Evolutionary conservation across 2,888 invertebrate species (phyloP).

Genomic region (Ochropacha duplaris): DNA sequence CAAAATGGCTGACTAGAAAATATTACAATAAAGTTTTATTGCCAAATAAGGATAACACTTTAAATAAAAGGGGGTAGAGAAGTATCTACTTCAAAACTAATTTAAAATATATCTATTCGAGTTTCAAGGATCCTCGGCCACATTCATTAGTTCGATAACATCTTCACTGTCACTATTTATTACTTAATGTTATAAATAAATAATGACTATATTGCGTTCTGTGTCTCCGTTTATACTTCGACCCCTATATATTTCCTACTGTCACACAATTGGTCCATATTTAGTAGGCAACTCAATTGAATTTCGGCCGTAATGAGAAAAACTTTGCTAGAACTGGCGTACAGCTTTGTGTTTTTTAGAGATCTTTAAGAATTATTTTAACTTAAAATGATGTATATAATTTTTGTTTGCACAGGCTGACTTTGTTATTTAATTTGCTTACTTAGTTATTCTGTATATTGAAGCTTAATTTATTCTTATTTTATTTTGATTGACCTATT

Average conservation of each 20-base stretch:
- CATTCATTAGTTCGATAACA: background rate
- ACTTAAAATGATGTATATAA: background rate
- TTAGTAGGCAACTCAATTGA: constrained; percentile 21
- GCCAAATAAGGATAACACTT: too few species aligned
- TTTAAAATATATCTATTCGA: background rate
- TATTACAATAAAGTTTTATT: too few species aligned
- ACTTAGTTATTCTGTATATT: too few species aligned
- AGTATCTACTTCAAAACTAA: background rate
- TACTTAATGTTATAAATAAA: background rate
- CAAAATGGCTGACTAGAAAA: too few species aligned
- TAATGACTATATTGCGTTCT: background rate
- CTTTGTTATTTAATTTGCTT: too few species aligned
- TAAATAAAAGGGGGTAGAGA: too few species aligned
- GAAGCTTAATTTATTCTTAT: too few species aligned
- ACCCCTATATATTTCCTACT: background rate
- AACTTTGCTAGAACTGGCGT: constrained; percentile 22
- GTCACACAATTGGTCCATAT: background rate
- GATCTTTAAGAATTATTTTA: background rate
- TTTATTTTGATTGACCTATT: too few species aligned
- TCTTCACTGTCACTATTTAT: constrained; percentile 2
- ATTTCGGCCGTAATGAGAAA: constrained; percentile 37
- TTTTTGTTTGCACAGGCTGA: too few species aligned
- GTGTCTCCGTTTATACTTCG: background rate
- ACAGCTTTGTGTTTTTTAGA: background rate
- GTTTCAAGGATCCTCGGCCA: background rate